Evolutionary conservation across 2,888 invertebrate genomes (phyloP).

Genomic region (Cerastoderma edule): DNA sequence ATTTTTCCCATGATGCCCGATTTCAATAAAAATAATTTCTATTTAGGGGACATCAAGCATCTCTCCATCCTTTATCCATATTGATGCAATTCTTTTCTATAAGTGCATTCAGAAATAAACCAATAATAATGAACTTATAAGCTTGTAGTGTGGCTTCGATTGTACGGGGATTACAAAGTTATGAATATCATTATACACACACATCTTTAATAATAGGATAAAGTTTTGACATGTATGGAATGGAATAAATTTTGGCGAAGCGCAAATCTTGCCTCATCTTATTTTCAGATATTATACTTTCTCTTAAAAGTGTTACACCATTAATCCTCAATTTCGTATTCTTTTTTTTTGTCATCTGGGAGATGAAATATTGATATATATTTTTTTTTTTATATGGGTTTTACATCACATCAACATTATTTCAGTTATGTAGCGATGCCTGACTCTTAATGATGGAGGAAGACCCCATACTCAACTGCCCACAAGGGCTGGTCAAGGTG

Average conservation of each 20-base stretch:
- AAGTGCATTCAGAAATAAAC: conserved; percentile 19
- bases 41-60: conserved; percentile 22
- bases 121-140: conserved; percentile 27
- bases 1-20: conserved; percentile 4
- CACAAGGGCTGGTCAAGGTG: too few species aligned
- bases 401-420: too few species aligned
- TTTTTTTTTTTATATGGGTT: too few species aligned
- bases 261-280: too few species aligned
- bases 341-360: too few species aligned
- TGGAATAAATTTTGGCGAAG: neutral
- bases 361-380: too few species aligned
- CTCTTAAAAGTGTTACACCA: too few species aligned
- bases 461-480: too few species aligned
- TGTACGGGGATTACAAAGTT: conserved; percentile 26
- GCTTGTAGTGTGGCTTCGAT: conserved; percentile 11
- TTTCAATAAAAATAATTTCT: conserved; percentile 23
- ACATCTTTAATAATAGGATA: conserved; percentile 1
- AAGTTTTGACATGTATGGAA: conserved; percentile 5
- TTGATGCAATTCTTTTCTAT: conserved; percentile 26
- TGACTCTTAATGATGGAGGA: too few species aligned
- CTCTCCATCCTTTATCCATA: conserved; percentile 23
- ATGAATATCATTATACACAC: conserved; percentile 25
- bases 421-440: too few species aligned
- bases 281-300: too few species aligned
- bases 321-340: too few species aligned